Base-by-base conservation (phyloP, 2,113 vertebrate genomes). In the Erinaceus europaeus region DNA sequence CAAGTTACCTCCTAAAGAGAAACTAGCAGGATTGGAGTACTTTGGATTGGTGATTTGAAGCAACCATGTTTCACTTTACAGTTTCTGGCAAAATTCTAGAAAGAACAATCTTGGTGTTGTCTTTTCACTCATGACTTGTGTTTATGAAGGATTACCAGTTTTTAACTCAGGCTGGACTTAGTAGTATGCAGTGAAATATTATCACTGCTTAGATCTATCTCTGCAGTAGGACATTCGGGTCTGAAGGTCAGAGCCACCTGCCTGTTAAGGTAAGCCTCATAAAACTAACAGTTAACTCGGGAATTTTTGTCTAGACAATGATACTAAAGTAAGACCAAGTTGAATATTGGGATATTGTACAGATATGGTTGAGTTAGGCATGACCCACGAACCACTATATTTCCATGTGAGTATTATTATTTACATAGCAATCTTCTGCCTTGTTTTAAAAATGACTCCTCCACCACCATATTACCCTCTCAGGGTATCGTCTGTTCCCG, bases 291-390 rank as follows among this genome's bases (percentile, higher is more conserved):
- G 40, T 55, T 3, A 62, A 42, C 18, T 34, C 62, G 40, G 74
- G 73, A 84, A 74, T 86, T 90, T 34, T 21, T 9, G 57, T 89
- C 84, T 55, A 84, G 87, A 90, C 64, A 1, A n/a, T 4, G 20
- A 67, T 18, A 36, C 40, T 52, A 25, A 73, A 38, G 53, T 4
- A 29, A 67, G 72, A 46, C 68, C 20, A 5, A n/a, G n/a, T n/a
- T n/a, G n/a, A n/a, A n/a, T n/a, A n/a, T n/a, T n/a, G n/a, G n/a
- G n/a, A n/a, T n/a, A n/a, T n/a, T n/a, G n/a, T n/a, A n/a, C n/a
- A n/a, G n/a, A n/a, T n/a, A n/a, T n/a, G n/a, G n/a, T n/a, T n/a
- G n/a, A n/a, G n/a, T n/a, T n/a, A n/a, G n/a, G n/a, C n/a, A n/a
- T n/a, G n/a, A n/a, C n/a, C n/a, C n/a, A n/a, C n/a, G n/a, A n/a